Evolutionary conservation across 2,888 invertebrate genomes (phyloP).

Genomic region (Urechis unicinctus): DNA sequence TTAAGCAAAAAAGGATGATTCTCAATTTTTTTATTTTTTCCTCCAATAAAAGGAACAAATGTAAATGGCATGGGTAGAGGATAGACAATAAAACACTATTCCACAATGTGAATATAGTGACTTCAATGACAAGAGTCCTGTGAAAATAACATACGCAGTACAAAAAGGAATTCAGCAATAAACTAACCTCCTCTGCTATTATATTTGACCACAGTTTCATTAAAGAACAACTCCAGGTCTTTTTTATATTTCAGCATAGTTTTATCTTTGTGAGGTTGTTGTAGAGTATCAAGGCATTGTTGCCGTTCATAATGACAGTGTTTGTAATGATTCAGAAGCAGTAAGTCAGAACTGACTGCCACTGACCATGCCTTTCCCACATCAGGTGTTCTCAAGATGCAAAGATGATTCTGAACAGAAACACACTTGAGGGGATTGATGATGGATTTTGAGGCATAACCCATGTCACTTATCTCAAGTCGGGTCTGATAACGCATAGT

Average conservation of each 20-base stretch:
- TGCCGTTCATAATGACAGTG: slow-evolving; percentile 5
- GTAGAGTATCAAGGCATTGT: not conserved
- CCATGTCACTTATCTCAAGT: slow-evolving; percentile 4
- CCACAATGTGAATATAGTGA: too few species aligned
- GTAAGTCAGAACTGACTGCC: slow-evolving; percentile 6
- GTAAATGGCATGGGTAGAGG: too few species aligned
- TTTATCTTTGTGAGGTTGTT: not conserved
- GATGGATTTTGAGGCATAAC: slow-evolving; percentile 15
- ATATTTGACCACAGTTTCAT: not conserved
- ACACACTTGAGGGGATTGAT: slow-evolving; percentile 12
- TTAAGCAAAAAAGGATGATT: too few species aligned
- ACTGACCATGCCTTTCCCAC: not conserved
- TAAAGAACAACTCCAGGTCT: not conserved
- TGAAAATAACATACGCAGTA: too few species aligned
- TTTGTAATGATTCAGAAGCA: slow-evolving; percentile 16
- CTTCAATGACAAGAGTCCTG: too few species aligned
- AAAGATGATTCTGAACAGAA: slow-evolving; percentile 12
- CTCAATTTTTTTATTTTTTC: too few species aligned
- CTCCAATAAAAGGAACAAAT: too few species aligned
- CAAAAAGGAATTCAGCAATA: too few species aligned
- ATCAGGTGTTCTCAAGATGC: slow-evolving; percentile 2
- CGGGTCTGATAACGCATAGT: slow-evolving; percentile 4
- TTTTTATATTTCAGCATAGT: slow-evolving; percentile 1
- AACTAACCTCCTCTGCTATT: too few species aligned
- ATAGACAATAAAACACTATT: too few species aligned